phyloP scores from a whole-genome alignment of 2,113 vertebrate species.

The Chionis minor region DNA sequence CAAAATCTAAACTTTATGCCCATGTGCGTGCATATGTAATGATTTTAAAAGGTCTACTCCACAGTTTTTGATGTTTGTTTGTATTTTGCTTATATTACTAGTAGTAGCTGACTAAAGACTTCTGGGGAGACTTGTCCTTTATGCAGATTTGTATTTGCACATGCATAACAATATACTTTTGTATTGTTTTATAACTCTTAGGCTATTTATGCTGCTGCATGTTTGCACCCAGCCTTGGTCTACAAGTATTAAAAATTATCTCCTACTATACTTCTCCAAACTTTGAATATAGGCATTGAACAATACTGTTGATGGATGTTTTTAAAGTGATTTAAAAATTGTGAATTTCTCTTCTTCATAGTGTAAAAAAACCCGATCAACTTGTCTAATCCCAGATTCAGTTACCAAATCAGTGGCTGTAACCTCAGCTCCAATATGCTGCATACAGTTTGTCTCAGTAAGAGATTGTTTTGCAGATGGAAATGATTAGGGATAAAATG shows the following conservation, averaged over 20 bases:
- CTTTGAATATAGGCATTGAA: not conserved
- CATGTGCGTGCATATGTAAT: not conserved
- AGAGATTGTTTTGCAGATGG: conserved; percentile 33
- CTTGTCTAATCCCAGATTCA: not conserved
- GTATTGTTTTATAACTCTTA: not conserved
- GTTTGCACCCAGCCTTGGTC: not conserved
- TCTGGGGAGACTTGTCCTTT: not conserved
- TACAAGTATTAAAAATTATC: not conserved
- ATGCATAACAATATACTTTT: not conserved
- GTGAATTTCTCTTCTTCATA: not conserved
- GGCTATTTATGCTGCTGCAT: not conserved
- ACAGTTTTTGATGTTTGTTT: not conserved
- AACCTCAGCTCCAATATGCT: not conserved
- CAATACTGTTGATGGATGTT: not conserved
- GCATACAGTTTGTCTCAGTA: not conserved
- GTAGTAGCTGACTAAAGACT: not conserved
- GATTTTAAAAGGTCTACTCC: not conserved
- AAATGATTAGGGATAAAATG: conserved; percentile 37
- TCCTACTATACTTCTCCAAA: not conserved
- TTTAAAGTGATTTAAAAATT: not conserved
- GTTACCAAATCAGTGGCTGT: not conserved
- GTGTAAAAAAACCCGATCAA: not conserved
- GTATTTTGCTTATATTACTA: not conserved
- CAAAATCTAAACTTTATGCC: not conserved
- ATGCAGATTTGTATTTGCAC: not conserved